Conservation (phyloP, 2,113 vertebrate genomes). For the Stigmatopora nigra region DNA sequence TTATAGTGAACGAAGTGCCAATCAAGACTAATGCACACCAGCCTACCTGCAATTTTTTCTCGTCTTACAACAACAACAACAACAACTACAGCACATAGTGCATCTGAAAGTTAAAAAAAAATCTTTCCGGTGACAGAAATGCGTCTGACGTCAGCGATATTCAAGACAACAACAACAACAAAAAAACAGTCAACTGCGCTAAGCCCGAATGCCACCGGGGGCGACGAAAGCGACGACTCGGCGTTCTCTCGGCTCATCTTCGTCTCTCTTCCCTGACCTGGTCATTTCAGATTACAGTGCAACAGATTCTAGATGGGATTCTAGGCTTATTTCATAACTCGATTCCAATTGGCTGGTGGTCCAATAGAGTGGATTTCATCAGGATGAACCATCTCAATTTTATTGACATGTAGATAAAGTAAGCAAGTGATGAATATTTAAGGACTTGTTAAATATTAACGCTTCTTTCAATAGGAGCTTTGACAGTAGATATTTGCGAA, state of each 20-base stretch:
- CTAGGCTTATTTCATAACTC: slow-evolving; percentile 27
- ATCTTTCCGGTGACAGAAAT: neutral
- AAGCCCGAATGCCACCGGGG: slow-evolving; percentile 33
- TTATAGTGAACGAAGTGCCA: neutral
- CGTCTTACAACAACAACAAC: slow-evolving; percentile 60
- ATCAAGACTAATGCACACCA: slow-evolving; percentile 17
- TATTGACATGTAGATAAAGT: slow-evolving; percentile 25
- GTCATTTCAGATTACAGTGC: slow-evolving; percentile 55
- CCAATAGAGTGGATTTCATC: slow-evolving; percentile 15
- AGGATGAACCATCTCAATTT: slow-evolving; percentile 2
- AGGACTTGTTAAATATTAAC: slow-evolving; percentile 68
- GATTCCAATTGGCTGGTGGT: slow-evolving; percentile 22
- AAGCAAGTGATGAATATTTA: slow-evolving; percentile 59
- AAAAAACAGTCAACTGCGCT: slow-evolving; percentile 30
- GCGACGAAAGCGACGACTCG: slow-evolving; percentile 44
- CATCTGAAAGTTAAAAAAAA: slow-evolving; percentile 58
- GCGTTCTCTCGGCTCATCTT: slow-evolving; percentile 59
- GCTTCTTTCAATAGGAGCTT: slow-evolving; percentile 5
- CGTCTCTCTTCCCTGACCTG: slow-evolving; percentile 45
- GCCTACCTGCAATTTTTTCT: slow-evolving; percentile 70
- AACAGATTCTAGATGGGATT: slow-evolving; percentile 38
- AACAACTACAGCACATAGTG: slow-evolving; percentile 62
- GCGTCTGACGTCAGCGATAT: slow-evolving; percentile 39
- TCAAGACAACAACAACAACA: slow-evolving; percentile 24
- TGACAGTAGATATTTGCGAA: slow-evolving; percentile 17